These are phyloP conservation scores for Arion vulgaris DNA, from an alignment of 1,140 invertebrate species.

Conservation along the genomic window DNA sequence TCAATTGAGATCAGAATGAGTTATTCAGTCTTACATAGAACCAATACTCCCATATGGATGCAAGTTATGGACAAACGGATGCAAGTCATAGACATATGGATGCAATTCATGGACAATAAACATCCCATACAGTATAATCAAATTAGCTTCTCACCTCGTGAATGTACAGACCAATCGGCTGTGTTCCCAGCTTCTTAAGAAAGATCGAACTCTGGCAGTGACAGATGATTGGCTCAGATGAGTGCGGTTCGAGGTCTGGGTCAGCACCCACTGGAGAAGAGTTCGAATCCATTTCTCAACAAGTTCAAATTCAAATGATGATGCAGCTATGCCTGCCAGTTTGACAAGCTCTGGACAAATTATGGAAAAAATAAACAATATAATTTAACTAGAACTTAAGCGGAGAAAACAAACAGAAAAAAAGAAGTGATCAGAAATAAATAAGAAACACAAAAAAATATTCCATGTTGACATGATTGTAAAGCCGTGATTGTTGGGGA, in stretches of 20 bases:
- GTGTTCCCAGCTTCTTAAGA: conserved; percentile 64
- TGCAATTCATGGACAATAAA: not conserved
- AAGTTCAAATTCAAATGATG: conserved; percentile 52
- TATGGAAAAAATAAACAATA: not conserved
- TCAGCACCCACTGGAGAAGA: conserved; percentile 68
- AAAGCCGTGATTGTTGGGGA: no score
- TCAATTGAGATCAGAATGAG: no score
- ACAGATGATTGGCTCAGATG: conserved; percentile 68
- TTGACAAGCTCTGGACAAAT: conserved; percentile 56
- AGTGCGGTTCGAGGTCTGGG: conserved; percentile 69
- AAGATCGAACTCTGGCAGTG: conserved; percentile 71
- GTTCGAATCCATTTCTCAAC: conserved; percentile 65
- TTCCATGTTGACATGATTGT: no score
- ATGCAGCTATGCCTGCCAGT: conserved; percentile 50
- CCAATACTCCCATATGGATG: no score
- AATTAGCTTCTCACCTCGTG: conserved; percentile 54
- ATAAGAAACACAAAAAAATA: not conserved
- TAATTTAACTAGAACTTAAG: not conserved
- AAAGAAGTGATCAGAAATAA: not conserved
- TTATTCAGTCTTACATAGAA: no score
- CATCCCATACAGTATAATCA: no score
- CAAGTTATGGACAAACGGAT: no score
- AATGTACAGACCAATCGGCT: conserved; percentile 66
- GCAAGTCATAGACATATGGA: not conserved
- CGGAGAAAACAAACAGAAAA: not conserved